Evolutionary conservation across 1,140 invertebrate genomes (phyloP).

Genomic region (Thrips palmi): DNA sequence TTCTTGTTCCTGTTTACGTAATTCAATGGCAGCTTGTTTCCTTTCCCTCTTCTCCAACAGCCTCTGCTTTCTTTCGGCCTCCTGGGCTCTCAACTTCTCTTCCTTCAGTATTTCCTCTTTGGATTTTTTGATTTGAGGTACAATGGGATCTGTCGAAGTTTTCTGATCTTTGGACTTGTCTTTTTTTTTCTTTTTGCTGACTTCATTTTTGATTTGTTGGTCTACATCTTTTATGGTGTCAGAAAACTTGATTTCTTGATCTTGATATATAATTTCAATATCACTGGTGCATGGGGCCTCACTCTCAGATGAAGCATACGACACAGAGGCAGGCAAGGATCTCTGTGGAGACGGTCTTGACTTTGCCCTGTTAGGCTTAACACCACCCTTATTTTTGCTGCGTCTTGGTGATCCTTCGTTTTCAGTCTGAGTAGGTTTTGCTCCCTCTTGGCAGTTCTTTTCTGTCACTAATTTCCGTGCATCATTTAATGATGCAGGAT

Average conservation of each 20-base stretch:
- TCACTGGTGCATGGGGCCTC: constrained; percentile 9
- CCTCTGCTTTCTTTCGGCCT: constrained; percentile 19
- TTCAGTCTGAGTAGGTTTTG: constrained; percentile 1
- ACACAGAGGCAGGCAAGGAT: constrained; percentile 24
- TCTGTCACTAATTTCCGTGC: no score
- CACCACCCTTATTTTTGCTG: neutral
- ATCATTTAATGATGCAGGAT: no score
- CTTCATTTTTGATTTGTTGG: constrained; percentile 7
- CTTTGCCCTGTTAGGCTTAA: constrained; percentile 23
- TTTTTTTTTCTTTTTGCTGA: constrained; percentile 18
- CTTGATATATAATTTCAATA: constrained; percentile 11
- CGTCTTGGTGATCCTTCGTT: neutral
- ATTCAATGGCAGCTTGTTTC: no score
- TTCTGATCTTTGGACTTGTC: constrained; percentile 23
- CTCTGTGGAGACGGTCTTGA: constrained; percentile 28
- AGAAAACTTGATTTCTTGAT: constrained; percentile 14
- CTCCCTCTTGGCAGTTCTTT: constrained; percentile 10
- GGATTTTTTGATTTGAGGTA: constrained; percentile 14
- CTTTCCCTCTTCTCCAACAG: constrained; percentile 15
- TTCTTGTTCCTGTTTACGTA: no score
- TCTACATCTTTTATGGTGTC: constrained; percentile 14
- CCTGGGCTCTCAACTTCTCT: constrained; percentile 18
- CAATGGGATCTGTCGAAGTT: constrained; percentile 19
- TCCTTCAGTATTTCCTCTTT: constrained; percentile 13
- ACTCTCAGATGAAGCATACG: constrained; percentile 21